Conservation (phyloP, 2,797 vertebrate species). For the Eulemur rubriventer region DNA sequence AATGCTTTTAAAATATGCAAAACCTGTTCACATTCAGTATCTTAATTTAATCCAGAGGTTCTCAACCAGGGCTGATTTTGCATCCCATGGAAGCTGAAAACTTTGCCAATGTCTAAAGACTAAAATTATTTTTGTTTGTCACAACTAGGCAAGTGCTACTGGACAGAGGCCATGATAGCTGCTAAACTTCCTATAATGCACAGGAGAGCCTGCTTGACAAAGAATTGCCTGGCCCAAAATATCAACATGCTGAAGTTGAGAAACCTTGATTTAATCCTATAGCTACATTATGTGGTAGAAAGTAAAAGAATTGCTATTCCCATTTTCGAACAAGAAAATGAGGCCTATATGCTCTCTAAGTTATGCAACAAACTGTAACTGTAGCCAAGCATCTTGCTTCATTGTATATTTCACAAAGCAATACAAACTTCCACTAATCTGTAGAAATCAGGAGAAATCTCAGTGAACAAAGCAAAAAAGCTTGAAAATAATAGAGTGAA, state of each 20-base stretch:
- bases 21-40: not conserved
- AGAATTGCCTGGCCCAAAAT: not conserved
- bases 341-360: not conserved
- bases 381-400: not conserved
- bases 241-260: accelerated
- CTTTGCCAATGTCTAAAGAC: not conserved
- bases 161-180: not conserved
- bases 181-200: not conserved
- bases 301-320: not conserved
- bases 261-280: not conserved
- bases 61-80: not conserved
- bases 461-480: not conserved
- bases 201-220: not conserved
- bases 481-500: not conserved
- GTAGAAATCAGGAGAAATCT: not conserved
- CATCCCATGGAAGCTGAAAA: not conserved
- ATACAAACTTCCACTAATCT: not conserved
- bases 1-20: not conserved
- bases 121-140: not conserved
- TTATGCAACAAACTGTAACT: accelerated
- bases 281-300: not conserved
- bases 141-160: not conserved
- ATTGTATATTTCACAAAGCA: not conserved
- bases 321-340: not conserved
- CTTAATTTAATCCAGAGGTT: not conserved